Conservation (phyloP, 2,113 vertebrate genomes). For the Melanocharis versteri region DNA sequence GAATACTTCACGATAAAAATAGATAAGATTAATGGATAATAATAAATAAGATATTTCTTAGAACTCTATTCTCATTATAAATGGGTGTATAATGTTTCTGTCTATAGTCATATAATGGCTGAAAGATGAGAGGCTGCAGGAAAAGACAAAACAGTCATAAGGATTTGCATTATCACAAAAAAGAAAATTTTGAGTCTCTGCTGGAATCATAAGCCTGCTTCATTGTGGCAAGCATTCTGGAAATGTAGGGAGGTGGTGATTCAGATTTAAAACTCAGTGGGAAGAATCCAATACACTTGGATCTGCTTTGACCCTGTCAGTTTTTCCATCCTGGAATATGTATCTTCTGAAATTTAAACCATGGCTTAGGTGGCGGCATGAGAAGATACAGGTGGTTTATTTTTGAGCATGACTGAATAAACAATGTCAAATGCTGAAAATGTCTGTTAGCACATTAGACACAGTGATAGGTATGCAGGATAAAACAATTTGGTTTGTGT, state of each 20-base stretch:
- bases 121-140: background rate
- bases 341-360: background rate
- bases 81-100: background rate
- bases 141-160: background rate
- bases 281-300: background rate
- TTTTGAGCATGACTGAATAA: background rate
- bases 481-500: background rate
- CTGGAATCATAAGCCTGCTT: background rate
- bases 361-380: background rate
- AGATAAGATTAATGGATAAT: constrained; percentile 11
- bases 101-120: background rate
- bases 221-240: background rate
- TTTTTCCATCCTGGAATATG: background rate
- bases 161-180: background rate
- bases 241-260: background rate
- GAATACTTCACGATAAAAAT: background rate
- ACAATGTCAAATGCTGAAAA: background rate
- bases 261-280: background rate
- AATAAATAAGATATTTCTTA: background rate
- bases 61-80: background rate
- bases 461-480: background rate
- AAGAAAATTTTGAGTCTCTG: background rate
- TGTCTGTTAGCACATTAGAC: background rate
- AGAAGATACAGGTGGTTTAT: background rate
- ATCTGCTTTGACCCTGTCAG: background rate